Percentiles rank a stretch among this genome's conserved stretches.
phyloP scores from a whole-genome alignment of 2,113 vertebrate genomes.

The Neodon shergylaensis region DNA sequence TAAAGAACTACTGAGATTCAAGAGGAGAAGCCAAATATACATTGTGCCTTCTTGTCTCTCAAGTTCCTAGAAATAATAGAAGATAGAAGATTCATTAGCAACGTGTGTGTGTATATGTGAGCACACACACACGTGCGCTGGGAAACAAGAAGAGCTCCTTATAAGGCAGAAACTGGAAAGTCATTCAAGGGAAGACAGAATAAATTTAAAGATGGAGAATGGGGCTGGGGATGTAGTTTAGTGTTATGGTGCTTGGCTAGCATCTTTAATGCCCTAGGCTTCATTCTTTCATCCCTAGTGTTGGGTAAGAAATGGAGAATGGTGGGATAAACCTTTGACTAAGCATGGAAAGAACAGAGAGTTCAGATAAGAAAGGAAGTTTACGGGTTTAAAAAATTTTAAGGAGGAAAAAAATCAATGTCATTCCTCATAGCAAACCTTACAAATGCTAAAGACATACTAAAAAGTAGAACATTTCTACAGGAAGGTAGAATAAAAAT shows the following conservation, averaged over 20 bases:
- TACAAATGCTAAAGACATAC: conserved; percentile 32
- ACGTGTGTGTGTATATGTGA: not conserved
- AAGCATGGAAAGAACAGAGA: not conserved
- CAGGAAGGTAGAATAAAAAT: not conserved
- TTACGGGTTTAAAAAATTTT: not conserved
- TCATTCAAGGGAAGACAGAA: not conserved
- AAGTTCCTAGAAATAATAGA: not conserved
- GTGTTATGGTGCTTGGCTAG: not conserved
- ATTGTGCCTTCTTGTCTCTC: not conserved
- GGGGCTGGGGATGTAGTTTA: not conserved
- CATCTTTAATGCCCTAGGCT: not conserved
- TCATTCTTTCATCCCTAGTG: not conserved
- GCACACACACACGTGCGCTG: not conserved
- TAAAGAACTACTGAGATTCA: conserved; percentile 25
- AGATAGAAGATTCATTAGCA: not conserved
- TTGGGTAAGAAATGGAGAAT: not conserved
- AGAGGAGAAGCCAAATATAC: not conserved
- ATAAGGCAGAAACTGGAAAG: not conserved
- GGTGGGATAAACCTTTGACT: not conserved
- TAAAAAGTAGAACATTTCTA: conserved; percentile 37
- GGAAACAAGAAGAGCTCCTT: not conserved
- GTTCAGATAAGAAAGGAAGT: not conserved
- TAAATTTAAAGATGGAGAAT: not conserved
- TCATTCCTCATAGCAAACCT: not conserved
- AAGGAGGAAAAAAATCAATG: not conserved